These are phyloP conservation scores for Electrona antarctica DNA, from an alignment of 2,113 vertebrate species.

Conservation along the genomic window DNA sequence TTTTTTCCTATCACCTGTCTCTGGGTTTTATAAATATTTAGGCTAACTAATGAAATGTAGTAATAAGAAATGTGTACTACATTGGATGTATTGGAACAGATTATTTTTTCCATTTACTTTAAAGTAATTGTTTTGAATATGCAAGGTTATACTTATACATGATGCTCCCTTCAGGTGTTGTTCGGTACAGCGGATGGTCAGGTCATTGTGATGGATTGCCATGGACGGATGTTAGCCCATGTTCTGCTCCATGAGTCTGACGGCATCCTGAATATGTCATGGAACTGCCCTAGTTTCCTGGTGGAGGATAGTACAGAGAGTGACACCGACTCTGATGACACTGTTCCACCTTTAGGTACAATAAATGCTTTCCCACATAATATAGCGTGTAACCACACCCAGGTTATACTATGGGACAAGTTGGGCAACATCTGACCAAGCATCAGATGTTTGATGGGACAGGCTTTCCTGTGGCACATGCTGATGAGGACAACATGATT, in stretches of 20 bases:
- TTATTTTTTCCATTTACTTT: too few relatives aligned
- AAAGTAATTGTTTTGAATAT: too few relatives aligned
- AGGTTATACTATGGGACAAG: too few relatives aligned
- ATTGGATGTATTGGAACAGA: too few relatives aligned
- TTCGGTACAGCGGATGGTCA: constrained; percentile 99
- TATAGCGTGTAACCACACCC: too few relatives aligned
- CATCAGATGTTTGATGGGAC: too few relatives aligned
- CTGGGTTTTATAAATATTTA: too few relatives aligned
- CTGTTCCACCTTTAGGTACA: constrained; percentile 88
- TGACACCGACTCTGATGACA: constrained; percentile 94
- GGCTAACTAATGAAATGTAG: too few relatives aligned
- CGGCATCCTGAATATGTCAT: constrained; percentile 96
- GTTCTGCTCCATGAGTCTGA: constrained; percentile 94
- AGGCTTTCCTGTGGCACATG: too few relatives aligned
- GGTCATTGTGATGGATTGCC: constrained; percentile 99
- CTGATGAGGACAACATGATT: too few relatives aligned
- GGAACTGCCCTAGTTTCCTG: constrained; percentile 97
- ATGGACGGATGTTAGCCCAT: constrained; percentile 96
- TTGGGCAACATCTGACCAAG: too few relatives aligned
- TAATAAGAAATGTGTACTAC: too few relatives aligned
- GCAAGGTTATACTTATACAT: background rate
- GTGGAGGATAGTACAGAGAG: constrained; percentile 98
- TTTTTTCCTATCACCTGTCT: background rate
- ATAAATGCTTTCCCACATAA: background rate
- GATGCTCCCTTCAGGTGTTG: constrained; percentile 83